These are phyloP conservation scores for Holacanthus passer DNA, from an alignment of 2,113 vertebrate genomes.

Conservation along the genomic window DNA sequence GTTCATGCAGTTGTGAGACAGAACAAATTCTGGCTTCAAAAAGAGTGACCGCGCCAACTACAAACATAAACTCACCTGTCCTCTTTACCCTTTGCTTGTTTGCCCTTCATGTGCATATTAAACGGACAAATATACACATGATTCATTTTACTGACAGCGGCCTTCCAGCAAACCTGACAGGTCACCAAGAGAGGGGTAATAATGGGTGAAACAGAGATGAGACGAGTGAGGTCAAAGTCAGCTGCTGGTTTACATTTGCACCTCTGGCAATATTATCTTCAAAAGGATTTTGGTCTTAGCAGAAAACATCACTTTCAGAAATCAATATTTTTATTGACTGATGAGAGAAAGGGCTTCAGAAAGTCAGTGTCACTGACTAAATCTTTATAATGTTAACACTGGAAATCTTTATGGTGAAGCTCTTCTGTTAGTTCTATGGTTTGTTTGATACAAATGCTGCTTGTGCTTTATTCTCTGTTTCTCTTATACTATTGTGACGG, in stretches of 20 bases:
- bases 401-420: neutral
- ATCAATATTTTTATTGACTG: constrained; percentile 25
- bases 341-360: neutral
- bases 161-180: neutral
- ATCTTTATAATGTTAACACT: constrained; percentile 2
- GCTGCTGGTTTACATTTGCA: neutral
- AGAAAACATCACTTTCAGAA: constrained; percentile 6
- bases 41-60: neutral
- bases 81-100: constrained; percentile 16
- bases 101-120: constrained; percentile 8
- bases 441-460: neutral
- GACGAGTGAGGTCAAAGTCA: neutral
- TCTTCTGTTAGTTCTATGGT: neutral
- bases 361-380: constrained; percentile 8
- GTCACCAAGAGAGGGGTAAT: neutral
- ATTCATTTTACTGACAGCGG: neutral
- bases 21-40: neutral
- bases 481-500: neutral
- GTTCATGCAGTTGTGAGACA: neutral
- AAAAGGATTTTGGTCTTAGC: neutral
- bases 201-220: neutral
- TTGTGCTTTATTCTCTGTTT: constrained; percentile 6
- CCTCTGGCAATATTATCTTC: neutral
- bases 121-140: neutral
- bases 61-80: neutral